A percentile compares a stretch with the other conserved stretches of the same genome.
Conservation (phyloP, 2,113 vertebrate species). For the Gobiocypris rarus region DNA sequence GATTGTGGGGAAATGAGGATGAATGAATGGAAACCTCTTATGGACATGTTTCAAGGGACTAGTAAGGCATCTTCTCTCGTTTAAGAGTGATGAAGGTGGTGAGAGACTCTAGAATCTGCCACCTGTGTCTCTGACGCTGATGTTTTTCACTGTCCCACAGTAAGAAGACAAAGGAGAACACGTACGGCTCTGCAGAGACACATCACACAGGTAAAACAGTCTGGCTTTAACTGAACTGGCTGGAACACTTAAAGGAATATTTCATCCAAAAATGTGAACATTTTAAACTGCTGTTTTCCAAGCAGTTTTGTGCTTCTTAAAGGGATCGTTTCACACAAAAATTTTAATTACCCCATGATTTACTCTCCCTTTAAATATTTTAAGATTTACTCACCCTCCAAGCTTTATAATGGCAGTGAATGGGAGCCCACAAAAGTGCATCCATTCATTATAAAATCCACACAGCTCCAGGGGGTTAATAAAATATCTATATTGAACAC, state of each 20-base stretch:
- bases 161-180: conserved; percentile 79
- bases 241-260: neutral
- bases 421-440: too few species aligned
- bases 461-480: too few species aligned
- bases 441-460: too few species aligned
- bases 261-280: neutral
- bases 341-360: too few species aligned
- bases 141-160: conserved; percentile 68
- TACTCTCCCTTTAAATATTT: too few species aligned
- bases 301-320: neutral
- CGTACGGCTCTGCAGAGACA: conserved; percentile 73
- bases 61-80: neutral
- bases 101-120: neutral
- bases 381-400: too few species aligned
- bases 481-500: too few species aligned
- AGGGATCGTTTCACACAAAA: too few species aligned
- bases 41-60: conserved; percentile 24
- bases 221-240: neutral
- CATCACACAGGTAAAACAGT: conserved; percentile 76
- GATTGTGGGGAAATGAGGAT: conserved; percentile 37
- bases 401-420: too few species aligned
- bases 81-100: conserved; percentile 15
- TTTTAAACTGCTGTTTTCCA: neutral
- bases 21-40: conserved; percentile 1
- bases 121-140: neutral